Evolutionary conservation across 2,113 vertebrate species (phyloP).

Genomic region (Tragelaphus buxtoni): DNA sequence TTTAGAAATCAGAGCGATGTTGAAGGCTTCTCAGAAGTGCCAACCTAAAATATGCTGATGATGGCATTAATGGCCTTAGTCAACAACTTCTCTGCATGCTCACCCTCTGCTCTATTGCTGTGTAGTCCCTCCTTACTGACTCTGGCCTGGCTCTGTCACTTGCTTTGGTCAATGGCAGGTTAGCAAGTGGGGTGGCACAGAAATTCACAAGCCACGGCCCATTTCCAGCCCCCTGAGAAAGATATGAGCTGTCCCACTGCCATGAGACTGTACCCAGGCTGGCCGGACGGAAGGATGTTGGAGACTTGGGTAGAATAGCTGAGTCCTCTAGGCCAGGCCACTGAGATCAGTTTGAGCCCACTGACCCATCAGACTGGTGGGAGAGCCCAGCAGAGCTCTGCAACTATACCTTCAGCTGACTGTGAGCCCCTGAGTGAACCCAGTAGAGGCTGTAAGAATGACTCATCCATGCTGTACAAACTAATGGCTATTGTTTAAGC

Average conservation of each 20-base stretch:
- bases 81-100: neutral
- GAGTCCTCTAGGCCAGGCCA: neutral
- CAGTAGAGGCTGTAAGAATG: neutral
- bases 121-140: neutral
- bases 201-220: neutral
- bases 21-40: neutral
- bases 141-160: neutral
- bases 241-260: neutral
- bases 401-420: neutral
- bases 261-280: neutral
- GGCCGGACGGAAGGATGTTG: neutral
- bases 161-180: neutral
- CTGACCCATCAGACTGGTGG: too few relatives aligned
- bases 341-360: neutral
- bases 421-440: fast-evolving
- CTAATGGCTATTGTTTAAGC: neutral
- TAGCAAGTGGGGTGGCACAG: neutral
- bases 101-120: fast-evolving
- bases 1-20: neutral
- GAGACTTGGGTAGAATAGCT: neutral
- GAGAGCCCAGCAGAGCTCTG: neutral
- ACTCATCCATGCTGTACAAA: neutral
- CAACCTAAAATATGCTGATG: neutral
- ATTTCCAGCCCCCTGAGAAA: neutral
- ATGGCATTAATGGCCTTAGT: neutral